phyloP scores from a whole-genome alignment of 2,888 invertebrate species.

The Drosophila multiciliata region DNA sequence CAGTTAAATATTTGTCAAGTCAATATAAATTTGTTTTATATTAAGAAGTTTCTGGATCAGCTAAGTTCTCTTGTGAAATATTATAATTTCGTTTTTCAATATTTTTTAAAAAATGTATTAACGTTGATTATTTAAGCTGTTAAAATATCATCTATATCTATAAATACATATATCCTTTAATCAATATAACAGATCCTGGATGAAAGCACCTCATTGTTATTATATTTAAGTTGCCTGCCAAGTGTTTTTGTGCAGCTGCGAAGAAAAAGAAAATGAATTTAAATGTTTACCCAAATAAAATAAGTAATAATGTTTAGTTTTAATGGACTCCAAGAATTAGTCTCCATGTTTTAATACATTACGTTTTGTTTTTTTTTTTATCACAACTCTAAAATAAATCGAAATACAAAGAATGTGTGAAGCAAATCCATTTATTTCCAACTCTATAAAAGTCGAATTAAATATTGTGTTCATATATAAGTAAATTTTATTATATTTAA shows the following conservation, averaged over 20 bases:
- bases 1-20: constrained; percentile 16
- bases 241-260: constrained; percentile 25
- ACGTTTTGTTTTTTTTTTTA: constrained; percentile 1
- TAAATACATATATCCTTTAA: constrained; percentile 1
- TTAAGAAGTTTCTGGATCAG: constrained; percentile 25
- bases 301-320: constrained; percentile 11
- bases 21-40: constrained; percentile 1
- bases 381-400: constrained; percentile 11
- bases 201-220: constrained; percentile 1
- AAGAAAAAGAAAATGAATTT: constrained; percentile 19
- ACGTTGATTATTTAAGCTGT: not conserved
- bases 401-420: constrained; percentile 25
- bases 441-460: constrained; percentile 29
- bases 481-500: constrained; percentile 52
- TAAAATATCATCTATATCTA: not conserved
- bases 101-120: constrained; percentile 14
- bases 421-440: constrained; percentile 39
- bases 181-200: constrained; percentile 2
- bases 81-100: not conserved
- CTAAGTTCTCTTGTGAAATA: not conserved
- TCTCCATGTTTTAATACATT: constrained; percentile 1
- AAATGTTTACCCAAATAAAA: constrained; percentile 1
- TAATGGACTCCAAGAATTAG: constrained; percentile 7
- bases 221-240: constrained; percentile 9
- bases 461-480: constrained; percentile 42